A percentile compares a stretch with the other conserved stretches of the same genome.
Conservation (phyloP, 1,140 invertebrate genomes). For the Conus betulinus region DNA sequence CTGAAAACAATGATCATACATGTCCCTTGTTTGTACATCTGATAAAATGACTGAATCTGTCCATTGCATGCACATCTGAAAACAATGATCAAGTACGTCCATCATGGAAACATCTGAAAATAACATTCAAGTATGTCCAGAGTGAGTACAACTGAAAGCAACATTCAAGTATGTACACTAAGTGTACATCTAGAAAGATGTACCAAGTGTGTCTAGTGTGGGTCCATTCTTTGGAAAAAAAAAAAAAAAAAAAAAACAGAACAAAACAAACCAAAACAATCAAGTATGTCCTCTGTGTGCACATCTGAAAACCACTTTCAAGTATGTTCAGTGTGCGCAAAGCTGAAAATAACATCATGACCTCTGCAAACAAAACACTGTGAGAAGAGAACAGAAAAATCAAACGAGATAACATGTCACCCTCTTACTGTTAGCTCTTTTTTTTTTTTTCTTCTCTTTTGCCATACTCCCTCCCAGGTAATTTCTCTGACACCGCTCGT, state of each 20-base stretch:
- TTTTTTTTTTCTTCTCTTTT: no score
- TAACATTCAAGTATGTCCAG: neutral
- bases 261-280: neutral
- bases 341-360: no score
- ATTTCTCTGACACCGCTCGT: no score
- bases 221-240: neutral
- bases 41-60: conserved; percentile 92
- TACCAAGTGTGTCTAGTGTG: no score
- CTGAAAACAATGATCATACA: conserved; percentile 87
- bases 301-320: neutral
- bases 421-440: no score
- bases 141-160: no score
- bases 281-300: neutral
- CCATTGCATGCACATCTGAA: conserved; percentile 87
- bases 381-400: no score
- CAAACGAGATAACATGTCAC: no score
- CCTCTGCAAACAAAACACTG: no score
- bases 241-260: neutral
- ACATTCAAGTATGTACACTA: neutral
- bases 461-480: no score
- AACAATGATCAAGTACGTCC: conserved; percentile 57
- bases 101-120: neutral
- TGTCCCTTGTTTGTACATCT: conserved; percentile 91
- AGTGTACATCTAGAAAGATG: conserved; percentile 75
- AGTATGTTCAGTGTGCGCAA: no score